Percentiles rank a stretch among this genome's conserved stretches.
Evolutionary conservation across 2,888 invertebrate species (phyloP).

Genomic region (Drosophila formosana): DNA sequence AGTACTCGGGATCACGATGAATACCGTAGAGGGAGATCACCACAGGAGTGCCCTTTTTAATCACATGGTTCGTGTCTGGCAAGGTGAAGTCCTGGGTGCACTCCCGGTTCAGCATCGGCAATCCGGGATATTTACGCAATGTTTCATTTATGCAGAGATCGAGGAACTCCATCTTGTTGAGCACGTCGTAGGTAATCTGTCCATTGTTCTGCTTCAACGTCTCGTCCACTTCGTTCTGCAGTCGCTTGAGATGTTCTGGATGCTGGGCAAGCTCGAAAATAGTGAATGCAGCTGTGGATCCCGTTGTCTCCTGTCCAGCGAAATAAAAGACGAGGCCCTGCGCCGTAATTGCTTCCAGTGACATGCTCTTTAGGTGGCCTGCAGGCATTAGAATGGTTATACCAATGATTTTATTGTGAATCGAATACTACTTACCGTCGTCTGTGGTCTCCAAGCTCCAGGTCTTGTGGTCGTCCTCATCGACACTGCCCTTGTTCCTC

Average conservation of each 20-base stretch:
- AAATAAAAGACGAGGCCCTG: slow-evolving; percentile 84
- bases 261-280: slow-evolving; percentile 84
- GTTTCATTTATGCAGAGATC: slow-evolving; percentile 84
- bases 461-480: slow-evolving; percentile 66
- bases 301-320: slow-evolving; percentile 85
- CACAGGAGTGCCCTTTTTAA: slow-evolving; percentile 83
- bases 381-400: background rate
- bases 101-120: slow-evolving; percentile 83
- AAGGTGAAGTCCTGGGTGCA: slow-evolving; percentile 83
- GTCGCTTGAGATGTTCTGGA: slow-evolving; percentile 80
- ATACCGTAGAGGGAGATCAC: slow-evolving; percentile 83
- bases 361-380: slow-evolving; percentile 70
- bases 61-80: slow-evolving; percentile 76
- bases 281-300: slow-evolving; percentile 83
- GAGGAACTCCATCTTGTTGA: slow-evolving; percentile 85
- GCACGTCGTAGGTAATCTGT: slow-evolving; percentile 80
- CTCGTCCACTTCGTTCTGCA: slow-evolving; percentile 82
- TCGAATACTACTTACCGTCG: slow-evolving; percentile 50
- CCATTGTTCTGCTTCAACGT: slow-evolving; percentile 74
- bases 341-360: slow-evolving; percentile 81
- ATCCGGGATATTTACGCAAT: slow-evolving; percentile 84
- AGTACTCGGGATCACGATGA: slow-evolving; percentile 84
- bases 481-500: slow-evolving; percentile 81
- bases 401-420: no score
- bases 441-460: slow-evolving; percentile 64